Percentiles rank a stretch among this genome's conserved stretches.
phyloP scores from a whole-genome alignment of 2,113 vertebrate genomes.

The Jacana jacana region DNA sequence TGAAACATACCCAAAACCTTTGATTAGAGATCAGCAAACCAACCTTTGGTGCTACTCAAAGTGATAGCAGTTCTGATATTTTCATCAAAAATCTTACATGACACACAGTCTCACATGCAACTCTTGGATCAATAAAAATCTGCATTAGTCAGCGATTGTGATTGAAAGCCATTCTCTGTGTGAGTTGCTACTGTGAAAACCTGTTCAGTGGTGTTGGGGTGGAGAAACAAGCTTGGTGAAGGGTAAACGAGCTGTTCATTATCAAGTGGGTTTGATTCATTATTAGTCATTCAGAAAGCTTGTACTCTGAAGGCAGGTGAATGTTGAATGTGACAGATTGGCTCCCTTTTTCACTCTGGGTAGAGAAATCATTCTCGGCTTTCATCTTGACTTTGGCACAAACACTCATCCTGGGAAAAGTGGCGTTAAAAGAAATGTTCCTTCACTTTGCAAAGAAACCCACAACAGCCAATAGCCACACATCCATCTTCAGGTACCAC shows the following conservation, averaged over 20 bases:
- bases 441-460: not conserved
- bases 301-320: not conserved
- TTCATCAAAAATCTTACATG: constrained; percentile 33
- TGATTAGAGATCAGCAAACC: constrained; percentile 25
- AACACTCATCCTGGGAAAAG: not conserved
- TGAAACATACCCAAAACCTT: constrained; percentile 5
- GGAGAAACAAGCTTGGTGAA: not conserved
- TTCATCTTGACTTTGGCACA: not conserved
- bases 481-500: not conserved
- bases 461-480: not conserved
- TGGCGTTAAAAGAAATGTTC: not conserved
- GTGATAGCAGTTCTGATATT: constrained; percentile 48
- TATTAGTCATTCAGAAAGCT: constrained; percentile 3
- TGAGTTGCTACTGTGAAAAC: not conserved
- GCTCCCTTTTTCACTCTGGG: not conserved
- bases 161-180: constrained; percentile 6
- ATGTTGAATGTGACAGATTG: not conserved
- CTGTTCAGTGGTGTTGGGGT: not conserved
- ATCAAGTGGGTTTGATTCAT: constrained; percentile 7
- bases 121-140: constrained; percentile 36
- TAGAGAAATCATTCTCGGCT: not conserved
- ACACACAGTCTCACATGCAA: not conserved
- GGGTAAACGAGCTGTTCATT: not conserved
- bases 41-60: constrained; percentile 4
- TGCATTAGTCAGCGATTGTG: not conserved